Evolutionary conservation across 2,888 invertebrate genomes (phyloP).

Genomic region (Oligia fasciuncula): DNA sequence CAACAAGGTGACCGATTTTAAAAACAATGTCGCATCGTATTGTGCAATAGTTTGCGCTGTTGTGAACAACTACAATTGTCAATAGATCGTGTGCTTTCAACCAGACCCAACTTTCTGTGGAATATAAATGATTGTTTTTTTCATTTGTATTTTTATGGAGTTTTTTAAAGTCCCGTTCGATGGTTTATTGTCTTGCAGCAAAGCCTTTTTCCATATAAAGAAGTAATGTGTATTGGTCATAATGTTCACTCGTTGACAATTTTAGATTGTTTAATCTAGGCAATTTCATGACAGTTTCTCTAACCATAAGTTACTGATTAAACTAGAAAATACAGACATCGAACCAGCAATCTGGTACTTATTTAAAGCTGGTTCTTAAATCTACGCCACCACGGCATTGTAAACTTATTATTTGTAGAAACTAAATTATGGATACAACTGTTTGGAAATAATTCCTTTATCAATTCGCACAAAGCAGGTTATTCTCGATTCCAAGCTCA

Average conservation of each 20-base stretch:
- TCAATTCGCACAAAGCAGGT: conserved; percentile 47
- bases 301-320: background rate
- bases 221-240: background rate
- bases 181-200: conserved; percentile 4
- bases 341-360: background rate
- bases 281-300: background rate
- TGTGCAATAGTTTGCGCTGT: conserved; percentile 44
- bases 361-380: background rate
- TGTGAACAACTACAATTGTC: conserved; percentile 47
- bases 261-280: background rate
- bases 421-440: conserved; percentile 32
- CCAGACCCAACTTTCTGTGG: conserved; percentile 34
- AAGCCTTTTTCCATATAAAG: background rate
- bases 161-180: conserved; percentile 15
- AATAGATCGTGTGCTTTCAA: conserved; percentile 26
- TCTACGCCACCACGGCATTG: background rate
- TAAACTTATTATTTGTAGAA: conserved; percentile 22
- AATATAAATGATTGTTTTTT: conserved; percentile 29
- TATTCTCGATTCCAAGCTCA: conserved; percentile 34
- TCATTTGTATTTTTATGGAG: conserved; percentile 21
- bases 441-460: conserved; percentile 30
- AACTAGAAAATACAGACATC: background rate
- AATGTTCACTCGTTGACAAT: background rate
- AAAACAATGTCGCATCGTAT: conserved; percentile 52
- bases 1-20: conserved; percentile 53